Base-by-base conservation (phyloP, 2,113 vertebrate genomes). In the Grammomys dolichurus region DNA sequence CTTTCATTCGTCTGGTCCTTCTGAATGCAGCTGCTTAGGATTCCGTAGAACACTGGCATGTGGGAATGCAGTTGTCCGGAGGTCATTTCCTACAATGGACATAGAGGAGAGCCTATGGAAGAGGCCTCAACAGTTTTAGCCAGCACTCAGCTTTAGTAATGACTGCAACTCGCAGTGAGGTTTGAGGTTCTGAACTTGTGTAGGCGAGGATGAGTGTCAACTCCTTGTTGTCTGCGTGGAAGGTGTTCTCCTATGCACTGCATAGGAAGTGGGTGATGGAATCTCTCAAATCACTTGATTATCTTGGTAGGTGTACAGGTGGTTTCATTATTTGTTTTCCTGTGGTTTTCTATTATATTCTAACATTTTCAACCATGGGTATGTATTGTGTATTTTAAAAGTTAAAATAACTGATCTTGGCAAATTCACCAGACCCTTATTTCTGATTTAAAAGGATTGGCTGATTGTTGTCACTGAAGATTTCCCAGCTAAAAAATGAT, bases 401-500 rank as follows among this genome's bases (percentile, higher is more conserved):
- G 8, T 92, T 63, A 67, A 90, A 82, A 82, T 78, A 69, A 63
- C 56, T 70, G 43, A 75, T 51, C 54, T 84, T 91, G 65, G 28
- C 40, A 87, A 16, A 65, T 58, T 96, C 87, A 80, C 36, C 6
- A 54, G 60, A 70, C 87, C 14, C 1, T 48, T 73, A 94, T 5
- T 9, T 63, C 60, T 69, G 67, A 46, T 93, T 91, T 3, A 36
- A 65, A 43, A 87, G 36, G 3, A 56, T 20, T 72, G 78, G 54
- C 20, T 65, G 54, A 17, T 93, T 22, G 46, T 82, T 10, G 22
- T 93, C 77, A 67, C 31, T 82, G 63, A 92, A 20, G 43, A 51
- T 89, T 91, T 90, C 77, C 63, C 84, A 90, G 95, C 51, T 93
- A 93, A 93, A 75, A 63, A 96, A 89, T 87, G 14, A 48, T 69